Conservation (phyloP, 2,113 vertebrate genomes). For the Corythaeola cristata region DNA sequence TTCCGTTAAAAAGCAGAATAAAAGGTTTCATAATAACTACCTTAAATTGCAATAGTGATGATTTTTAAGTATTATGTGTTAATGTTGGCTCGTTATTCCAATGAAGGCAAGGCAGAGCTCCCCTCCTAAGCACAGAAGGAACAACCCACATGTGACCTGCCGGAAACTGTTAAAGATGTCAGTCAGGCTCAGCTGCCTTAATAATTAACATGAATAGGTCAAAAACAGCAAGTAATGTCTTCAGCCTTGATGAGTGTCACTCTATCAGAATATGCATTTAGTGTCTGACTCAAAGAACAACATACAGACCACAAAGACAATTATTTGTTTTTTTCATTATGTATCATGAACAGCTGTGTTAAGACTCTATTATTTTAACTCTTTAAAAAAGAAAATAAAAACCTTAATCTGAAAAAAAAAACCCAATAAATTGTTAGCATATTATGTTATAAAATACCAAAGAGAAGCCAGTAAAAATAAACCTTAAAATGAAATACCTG, state of each 20-base stretch:
- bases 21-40: not conserved
- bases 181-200: not conserved
- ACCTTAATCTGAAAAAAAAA: not conserved
- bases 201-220: not conserved
- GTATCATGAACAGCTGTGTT: not conserved
- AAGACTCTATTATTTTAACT: not conserved
- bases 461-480: not conserved
- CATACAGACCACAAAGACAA: not conserved
- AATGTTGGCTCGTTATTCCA: not conserved
- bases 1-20: not conserved
- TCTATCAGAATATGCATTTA: not conserved
- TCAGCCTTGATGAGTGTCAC: not conserved
- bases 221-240: not conserved
- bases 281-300: not conserved
- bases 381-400: not conserved
- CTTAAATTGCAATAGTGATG: not conserved
- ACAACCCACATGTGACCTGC: not conserved
- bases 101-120: not conserved
- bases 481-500: conserved; percentile 71
- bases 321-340: not conserved
- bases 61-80: not conserved
- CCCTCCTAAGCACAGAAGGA: not conserved
- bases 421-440: not conserved
- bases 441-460: not conserved
- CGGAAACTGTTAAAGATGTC: not conserved